These are phyloP conservation scores for Thalpophila matura DNA, from an alignment of 2,888 invertebrate genomes.

Conservation along the genomic window DNA sequence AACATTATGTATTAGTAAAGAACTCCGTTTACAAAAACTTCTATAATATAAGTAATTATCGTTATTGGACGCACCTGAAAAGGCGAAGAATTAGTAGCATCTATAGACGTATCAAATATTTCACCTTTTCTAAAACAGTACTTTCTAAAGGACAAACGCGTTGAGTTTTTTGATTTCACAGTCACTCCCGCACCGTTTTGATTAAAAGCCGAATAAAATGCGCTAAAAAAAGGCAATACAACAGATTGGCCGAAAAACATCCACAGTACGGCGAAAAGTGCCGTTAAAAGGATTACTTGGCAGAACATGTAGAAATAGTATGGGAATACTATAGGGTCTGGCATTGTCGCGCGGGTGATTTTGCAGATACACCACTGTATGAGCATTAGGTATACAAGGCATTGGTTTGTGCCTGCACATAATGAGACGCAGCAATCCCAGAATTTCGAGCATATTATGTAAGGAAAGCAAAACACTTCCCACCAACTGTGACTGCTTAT, in stretches of 20 bases:
- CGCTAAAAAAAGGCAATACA: constrained; percentile 12
- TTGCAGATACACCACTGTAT: constrained; percentile 29
- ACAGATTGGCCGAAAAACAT: constrained; percentile 5
- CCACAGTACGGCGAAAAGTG: not conserved
- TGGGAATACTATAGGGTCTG: constrained; percentile 9
- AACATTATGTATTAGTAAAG: constrained; percentile 9
- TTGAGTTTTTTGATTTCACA: not conserved
- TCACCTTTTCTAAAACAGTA: constrained; percentile 43
- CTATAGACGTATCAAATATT: not conserved
- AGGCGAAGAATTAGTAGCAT: not conserved
- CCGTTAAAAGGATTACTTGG: not conserved
- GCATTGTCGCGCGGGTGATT: not conserved
- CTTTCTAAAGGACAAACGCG: constrained; percentile 6
- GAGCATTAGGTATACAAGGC: not conserved
- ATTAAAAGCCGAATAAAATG: not conserved
- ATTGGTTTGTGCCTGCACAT: constrained; percentile 21
- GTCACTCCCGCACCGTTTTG: not conserved
- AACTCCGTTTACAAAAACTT: constrained; percentile 21
- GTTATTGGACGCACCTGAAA: constrained; percentile 2
- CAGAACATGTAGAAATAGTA: constrained; percentile 40
- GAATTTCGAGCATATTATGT: constrained; percentile 6
- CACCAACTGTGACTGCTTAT: not conserved
- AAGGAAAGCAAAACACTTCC: constrained; percentile 36
- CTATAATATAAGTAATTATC: constrained; percentile 18
- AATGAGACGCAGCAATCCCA: accelerated